Evolutionary conservation across 37 sponge, comb jelly and placozoan species (phyloP), one percentile per base, ranked within the genome.

Genomic region (Dysidea cf. avara): DNA sequence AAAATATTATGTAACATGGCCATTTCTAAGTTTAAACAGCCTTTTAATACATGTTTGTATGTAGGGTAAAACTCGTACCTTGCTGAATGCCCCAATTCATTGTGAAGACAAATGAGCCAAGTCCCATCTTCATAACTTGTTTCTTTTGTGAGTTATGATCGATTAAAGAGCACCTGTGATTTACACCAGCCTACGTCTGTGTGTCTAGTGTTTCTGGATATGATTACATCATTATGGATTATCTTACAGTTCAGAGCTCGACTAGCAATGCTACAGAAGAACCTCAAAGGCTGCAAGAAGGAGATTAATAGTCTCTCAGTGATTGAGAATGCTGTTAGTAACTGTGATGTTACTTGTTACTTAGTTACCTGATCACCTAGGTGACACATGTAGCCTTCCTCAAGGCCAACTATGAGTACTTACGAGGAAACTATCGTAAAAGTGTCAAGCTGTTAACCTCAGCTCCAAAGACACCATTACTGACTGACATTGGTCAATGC

Each of bases 361-460:
- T n/a, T n/a, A n/a, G n/a, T n/a, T 6, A 70, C 1, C 29, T 53
- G 17, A 2, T 53, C 71, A 28, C 33, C 9, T 76, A 90, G 92
- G 81, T 71, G 1, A 47, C 93, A 20, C 79, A 86, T 66, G 88
- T 91, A 50, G 80, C 84, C 28, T 88, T 84, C 73, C 71, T 92
- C 22, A 96, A 92, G 69, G 88, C 90, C 55, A 86, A 96, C 67
- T 66, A 83, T 33, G 97, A 96, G 77, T 96, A 73, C 37, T 64
- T 92, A 9, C 51, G 87, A 11, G 63, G 59, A 18, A 91, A 91
- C 74, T 88, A 82, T 74, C 62, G 63, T 20, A 96, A 89, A 47
- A 78, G 86, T 21, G 31, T 88, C 68, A 92, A 89, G 64, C 73
- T 92, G 35, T 55, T 96, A 52, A 62, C 75, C 71, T 87, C 88